Percentiles rank a stretch among this genome's conserved stretches.
Evolutionary conservation across 1,140 invertebrate genomes (phyloP).

Genomic region (Drosophila funebris): DNA sequence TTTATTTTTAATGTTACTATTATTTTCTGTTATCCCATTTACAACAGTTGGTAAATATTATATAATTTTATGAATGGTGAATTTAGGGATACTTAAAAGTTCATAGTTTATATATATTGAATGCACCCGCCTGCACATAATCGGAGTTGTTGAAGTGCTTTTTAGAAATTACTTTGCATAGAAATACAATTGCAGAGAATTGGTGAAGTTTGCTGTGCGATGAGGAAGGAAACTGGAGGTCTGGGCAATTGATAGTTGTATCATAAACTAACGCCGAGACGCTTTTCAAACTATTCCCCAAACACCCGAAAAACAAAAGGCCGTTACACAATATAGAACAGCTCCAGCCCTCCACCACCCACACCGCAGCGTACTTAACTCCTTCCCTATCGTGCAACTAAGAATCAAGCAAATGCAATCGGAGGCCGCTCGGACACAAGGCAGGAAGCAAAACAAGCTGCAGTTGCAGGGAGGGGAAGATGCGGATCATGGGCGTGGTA

Average conservation of each 20-base stretch:
- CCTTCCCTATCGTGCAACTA: background rate
- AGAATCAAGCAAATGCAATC: constrained; percentile 70
- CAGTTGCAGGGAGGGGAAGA: constrained; percentile 21
- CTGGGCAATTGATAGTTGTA: constrained; percentile 61
- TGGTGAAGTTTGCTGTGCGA: constrained; percentile 35
- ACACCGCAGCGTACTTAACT: background rate
- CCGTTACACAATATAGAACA: background rate
- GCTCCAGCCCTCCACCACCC: background rate
- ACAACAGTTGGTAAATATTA: no score
- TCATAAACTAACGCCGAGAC: constrained; percentile 49
- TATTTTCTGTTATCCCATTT: no score
- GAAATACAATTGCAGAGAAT: constrained; percentile 18
- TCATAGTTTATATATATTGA: constrained; percentile 1
- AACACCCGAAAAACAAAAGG: constrained; percentile 51
- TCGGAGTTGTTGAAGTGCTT: constrained; percentile 1
- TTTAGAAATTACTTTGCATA: constrained; percentile 4
- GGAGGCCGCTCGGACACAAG: constrained; percentile 45
- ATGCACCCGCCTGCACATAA: constrained; percentile 8
- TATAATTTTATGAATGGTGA: no score
- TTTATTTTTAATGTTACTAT: no score
- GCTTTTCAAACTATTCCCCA: constrained; percentile 56
- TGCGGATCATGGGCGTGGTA: constrained; percentile 2
- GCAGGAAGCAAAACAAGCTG: constrained; percentile 57
- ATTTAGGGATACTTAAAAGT: no score
- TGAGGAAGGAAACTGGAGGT: background rate